Evolutionary conservation across 2,113 vertebrate species (phyloP).

Genomic region (Apteryx owenii): DNA sequence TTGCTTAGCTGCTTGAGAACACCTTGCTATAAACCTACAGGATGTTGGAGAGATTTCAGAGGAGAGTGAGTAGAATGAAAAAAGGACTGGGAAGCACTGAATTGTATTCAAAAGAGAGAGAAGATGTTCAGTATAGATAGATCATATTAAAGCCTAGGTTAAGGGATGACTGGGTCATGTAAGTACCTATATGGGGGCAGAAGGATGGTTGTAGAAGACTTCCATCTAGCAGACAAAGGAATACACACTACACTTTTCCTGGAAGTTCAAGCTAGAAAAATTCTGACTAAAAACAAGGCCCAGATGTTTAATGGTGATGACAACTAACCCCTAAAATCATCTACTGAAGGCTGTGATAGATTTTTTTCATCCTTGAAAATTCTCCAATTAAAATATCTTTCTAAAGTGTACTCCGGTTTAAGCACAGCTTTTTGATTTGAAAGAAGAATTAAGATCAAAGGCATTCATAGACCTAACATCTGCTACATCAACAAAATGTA

Average conservation of each 20-base stretch:
- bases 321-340: neutral
- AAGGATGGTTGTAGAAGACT: neutral
- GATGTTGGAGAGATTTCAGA: neutral
- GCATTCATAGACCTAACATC: neutral
- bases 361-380: neutral
- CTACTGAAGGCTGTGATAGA: neutral
- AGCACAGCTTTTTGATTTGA: neutral
- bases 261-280: neutral
- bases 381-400: neutral
- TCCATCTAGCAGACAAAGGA: neutral
- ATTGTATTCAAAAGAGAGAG: neutral
- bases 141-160: neutral
- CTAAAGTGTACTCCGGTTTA: neutral
- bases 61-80: neutral
- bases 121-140: neutral
- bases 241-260: neutral
- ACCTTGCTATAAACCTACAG: neutral
- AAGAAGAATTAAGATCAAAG: constrained; percentile 3
- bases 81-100: neutral
- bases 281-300: neutral
- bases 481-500: neutral
- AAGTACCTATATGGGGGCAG: neutral
- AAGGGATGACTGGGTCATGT: neutral
- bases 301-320: neutral
- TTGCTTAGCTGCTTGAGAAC: neutral